These are phyloP conservation scores for Pectinophora gossypiella DNA, from an alignment of 1,140 invertebrate genomes.

Conservation along the genomic window DNA sequence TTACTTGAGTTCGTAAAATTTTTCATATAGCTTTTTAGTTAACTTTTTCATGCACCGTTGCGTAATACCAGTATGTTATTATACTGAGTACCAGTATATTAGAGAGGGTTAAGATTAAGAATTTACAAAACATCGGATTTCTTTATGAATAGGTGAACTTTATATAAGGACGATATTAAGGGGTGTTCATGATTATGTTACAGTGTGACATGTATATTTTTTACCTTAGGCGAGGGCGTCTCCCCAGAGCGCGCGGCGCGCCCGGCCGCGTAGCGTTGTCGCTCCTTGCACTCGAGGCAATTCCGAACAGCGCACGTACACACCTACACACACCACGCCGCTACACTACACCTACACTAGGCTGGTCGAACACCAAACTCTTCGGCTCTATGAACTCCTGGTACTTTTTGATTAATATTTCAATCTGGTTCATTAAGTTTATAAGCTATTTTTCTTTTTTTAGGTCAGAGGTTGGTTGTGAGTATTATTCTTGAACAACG, in stretches of 20 bases:
- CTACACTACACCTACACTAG: slow-evolving; percentile 1
- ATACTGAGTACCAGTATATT: no score
- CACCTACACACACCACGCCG: slow-evolving; percentile 80
- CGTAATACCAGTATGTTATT: no score
- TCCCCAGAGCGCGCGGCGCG: slow-evolving; percentile 36
- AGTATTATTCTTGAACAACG: background rate
- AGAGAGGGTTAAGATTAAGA: no score
- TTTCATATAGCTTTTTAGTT: no score
- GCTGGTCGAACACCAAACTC: background rate
- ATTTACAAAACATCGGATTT: no score
- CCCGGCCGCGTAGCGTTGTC: slow-evolving; percentile 78
- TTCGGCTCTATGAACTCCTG: background rate
- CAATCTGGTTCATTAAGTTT: background rate
- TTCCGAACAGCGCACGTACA: slow-evolving; percentile 98
- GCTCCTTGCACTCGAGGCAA: slow-evolving; percentile 98
- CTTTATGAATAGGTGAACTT: no score
- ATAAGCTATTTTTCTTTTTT: no score
- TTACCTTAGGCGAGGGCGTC: slow-evolving; percentile 2
- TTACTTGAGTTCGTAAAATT: no score
- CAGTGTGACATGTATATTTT: no score
- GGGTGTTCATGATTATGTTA: background rate
- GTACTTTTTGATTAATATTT: background rate
- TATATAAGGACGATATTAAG: background rate
- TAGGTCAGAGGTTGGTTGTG: no score
- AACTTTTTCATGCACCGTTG: no score